phyloP scores from a whole-genome alignment of 2,797 vertebrate species.

The Erethizon dorsatum region DNA sequence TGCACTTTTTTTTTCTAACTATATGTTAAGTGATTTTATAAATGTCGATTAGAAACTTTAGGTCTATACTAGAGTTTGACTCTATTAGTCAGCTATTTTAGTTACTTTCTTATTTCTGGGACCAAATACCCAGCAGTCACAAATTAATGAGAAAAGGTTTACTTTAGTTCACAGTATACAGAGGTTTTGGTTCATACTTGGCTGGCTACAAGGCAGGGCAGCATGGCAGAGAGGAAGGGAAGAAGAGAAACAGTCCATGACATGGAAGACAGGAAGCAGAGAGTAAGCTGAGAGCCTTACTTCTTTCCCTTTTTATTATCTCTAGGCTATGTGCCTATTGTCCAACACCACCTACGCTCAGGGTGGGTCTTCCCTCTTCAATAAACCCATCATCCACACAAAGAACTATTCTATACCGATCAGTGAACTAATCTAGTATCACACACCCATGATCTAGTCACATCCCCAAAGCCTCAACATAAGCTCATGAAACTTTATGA shows the following conservation, averaged over 20 bases:
- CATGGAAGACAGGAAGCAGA: not conserved
- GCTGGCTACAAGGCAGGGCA: not conserved
- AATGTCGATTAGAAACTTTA: not conserved
- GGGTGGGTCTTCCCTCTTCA: not conserved
- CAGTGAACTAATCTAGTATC: not conserved
- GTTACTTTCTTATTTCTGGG: not conserved
- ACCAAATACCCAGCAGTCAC: not conserved
- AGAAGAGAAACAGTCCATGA: not conserved
- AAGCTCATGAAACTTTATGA: not conserved
- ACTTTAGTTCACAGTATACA: not conserved
- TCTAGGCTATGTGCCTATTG: not conserved
- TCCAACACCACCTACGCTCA: not conserved
- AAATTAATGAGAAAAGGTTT: not conserved
- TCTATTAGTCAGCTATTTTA: not conserved
- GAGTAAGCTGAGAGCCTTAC: not conserved
- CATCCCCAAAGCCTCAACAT: not conserved
- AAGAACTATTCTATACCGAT: not conserved
- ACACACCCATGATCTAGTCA: not conserved
- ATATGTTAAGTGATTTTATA: not conserved
- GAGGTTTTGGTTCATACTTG: not conserved
- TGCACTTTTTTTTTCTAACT: not conserved
- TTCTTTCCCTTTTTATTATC: not conserved
- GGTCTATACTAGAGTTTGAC: not conserved
- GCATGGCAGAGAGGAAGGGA: not conserved
- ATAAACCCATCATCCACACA: not conserved